Base-by-base conservation (phyloP, 2,888 invertebrate species). In the Myopa tessellatipennis region DNA sequence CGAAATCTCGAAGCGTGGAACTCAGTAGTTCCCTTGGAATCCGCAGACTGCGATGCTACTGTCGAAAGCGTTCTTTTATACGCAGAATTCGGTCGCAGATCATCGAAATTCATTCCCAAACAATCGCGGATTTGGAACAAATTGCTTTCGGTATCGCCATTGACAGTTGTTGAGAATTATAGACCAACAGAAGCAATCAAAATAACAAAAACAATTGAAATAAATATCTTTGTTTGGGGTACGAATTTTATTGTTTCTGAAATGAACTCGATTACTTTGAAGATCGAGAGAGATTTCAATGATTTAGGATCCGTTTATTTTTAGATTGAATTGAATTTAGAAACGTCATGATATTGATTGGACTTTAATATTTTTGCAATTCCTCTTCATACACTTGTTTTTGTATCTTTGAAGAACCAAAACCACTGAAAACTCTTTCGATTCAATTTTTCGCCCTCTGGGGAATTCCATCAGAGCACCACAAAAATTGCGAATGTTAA, bases 101-200 rank as follows among this genome's bases (percentile, higher is more conserved):
- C n/a, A n/a, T 67, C 67, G 38, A 67, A 40, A 63, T 38, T 67
- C 1, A 4, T 67, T 67, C 67, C 67, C 67, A 67, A 67, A 63
- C 63, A 14, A 63, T 5, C 34, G 12, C 16, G 14, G 18, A 65
- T 14, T n/a, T 14, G n/a, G 5, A 67, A 38, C 67, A 40, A 40
- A 67, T 67, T 67, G 40, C n/a, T 67, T 67, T 40, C 16, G 6
- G n/a, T 40, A 16, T 12, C 38, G 10, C 40, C 6, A 40, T 40
- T 67, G 67, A 67, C 67, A 67, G 67, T 7, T 67, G 16, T n/a
- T 67, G 4, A 16, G 55, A 55, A n/a, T 55, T 55, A 55, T 55
- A 55, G n/a, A n/a, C 55, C 55, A 55, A n/a, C n/a, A 55, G 5
- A 10, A 55, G 16, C 55, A 55, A 55, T 12, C 1, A 55, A 6